Evolutionary conservation across 1,140 invertebrate genomes (phyloP), one percentile per base, ranked within the genome.

Genomic region (Apolygus lucorum): DNA sequence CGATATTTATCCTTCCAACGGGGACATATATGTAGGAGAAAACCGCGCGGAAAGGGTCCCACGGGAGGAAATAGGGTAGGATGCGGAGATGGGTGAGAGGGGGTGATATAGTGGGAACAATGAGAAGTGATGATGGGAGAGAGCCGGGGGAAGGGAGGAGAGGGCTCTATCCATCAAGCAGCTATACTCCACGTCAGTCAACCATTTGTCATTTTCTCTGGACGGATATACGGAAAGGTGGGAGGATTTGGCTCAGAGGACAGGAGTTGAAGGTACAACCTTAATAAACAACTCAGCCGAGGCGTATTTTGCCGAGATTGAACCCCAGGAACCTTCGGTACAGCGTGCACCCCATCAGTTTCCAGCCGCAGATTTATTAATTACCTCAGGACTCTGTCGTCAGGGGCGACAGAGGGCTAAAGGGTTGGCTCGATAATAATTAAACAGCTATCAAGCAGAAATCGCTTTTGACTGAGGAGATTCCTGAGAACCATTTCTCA

Each of bases 161-260:
- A 21, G 22, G 4, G 54, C 13, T 17, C 11, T 59, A 59, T 59
- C 54, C 54, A 59, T 59, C 54, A 59, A 59, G 8, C 54, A 24
- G 54, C 54, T 17, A 59, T 59, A 59, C 54, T 59, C 54, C 54
- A 59, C 54, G 54, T 59, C 54, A 59, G 54, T 59, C 54, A 59
- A 59, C 54, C 54, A 59, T 59, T 59, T 59, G 54, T 59, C 54
- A 59, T 59, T 59, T 49, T 17, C 8, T 13, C 54, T 59, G 54
- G 54, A 17, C 22, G 11, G 11, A 22, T 4, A 24, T 4, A 8
- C 2, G 2, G 8, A 21, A 59, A 59, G 22, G 22, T 24, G 54
- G 11, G 13, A 17, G 54, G 54, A 11, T 11, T 11, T 8, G 34
- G 22, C 13, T 21, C 54, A 11, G 2, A 13, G 54, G 22, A 13